Evolutionary conservation across 1,140 invertebrate species (phyloP).

Genomic region (Zaprionus ornatus): DNA sequence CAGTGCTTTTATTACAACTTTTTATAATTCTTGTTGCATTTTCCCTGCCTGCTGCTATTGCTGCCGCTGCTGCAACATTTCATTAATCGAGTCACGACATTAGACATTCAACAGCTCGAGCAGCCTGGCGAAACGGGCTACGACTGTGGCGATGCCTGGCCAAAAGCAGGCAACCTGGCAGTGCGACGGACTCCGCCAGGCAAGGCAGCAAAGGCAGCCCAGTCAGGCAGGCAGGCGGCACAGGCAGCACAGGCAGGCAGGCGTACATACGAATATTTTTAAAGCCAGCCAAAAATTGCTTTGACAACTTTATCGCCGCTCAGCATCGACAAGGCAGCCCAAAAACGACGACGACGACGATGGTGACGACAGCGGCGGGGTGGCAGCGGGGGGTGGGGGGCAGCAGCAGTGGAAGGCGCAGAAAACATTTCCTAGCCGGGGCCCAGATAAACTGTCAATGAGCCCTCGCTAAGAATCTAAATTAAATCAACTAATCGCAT

Average conservation of each 20-base stretch:
- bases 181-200: neutral
- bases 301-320: constrained; percentile 78
- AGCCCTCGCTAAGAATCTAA: constrained; percentile 68
- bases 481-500: constrained; percentile 78
- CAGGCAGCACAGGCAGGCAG: constrained; percentile 9
- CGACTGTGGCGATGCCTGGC: constrained; percentile 14
- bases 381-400: constrained; percentile 11
- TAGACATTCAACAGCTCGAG: constrained; percentile 75
- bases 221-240: neutral
- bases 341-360: constrained; percentile 47
- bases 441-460: constrained; percentile 69
- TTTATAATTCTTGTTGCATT: constrained; percentile 79
- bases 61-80: constrained; percentile 60
- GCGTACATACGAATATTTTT: constrained; percentile 69
- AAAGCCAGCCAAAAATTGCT: constrained; percentile 76
- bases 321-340: constrained; percentile 69
- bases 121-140: constrained; percentile 27
- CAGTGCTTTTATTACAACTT: constrained; percentile 79
- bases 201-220: neutral
- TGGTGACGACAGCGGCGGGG: constrained; percentile 42
- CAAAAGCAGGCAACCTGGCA: neutral
- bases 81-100: constrained; percentile 82
- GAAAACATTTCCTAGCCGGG: constrained; percentile 62
- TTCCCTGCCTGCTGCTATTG: constrained; percentile 43
- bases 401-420: constrained; percentile 26